Evolutionary conservation across 2,113 vertebrate species (phyloP).

Genomic region (Pygoscelis adeliae): DNA sequence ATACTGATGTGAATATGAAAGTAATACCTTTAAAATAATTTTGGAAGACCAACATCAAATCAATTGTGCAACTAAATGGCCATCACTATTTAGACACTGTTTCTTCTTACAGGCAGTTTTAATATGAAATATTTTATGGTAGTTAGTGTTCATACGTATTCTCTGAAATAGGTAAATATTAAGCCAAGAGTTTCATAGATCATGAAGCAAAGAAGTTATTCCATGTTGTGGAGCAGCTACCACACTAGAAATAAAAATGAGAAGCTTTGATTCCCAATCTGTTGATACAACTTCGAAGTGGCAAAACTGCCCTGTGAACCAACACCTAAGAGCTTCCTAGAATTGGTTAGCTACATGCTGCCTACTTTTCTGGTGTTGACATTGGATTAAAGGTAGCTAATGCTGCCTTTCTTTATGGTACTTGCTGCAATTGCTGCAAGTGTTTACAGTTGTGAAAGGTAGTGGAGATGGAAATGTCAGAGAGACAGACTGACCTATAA

Average conservation of each 20-base stretch:
- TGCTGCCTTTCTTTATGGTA: background rate
- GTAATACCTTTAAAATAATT: background rate
- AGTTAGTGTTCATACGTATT: background rate
- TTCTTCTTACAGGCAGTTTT: background rate
- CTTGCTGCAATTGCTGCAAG: background rate
- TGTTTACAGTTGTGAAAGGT: background rate
- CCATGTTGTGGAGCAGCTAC: background rate
- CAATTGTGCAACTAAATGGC: background rate
- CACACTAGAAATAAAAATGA: background rate
- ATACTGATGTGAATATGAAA: background rate
- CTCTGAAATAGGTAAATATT: background rate
- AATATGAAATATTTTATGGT: background rate
- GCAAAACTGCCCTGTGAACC: background rate
- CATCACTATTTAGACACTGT: background rate
- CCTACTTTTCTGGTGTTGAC: background rate
- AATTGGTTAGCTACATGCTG: background rate
- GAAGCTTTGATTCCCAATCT: background rate
- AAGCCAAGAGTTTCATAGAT: background rate
- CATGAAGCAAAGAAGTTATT: background rate
- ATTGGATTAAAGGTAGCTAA: background rate
- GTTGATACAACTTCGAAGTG: background rate
- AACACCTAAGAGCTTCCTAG: background rate
- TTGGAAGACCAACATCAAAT: background rate
- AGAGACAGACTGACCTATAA: background rate
- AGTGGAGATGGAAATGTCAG: background rate